Evolutionary conservation across 2,888 invertebrate genomes (phyloP).

Genomic region (Kryphioiulus occultus): DNA sequence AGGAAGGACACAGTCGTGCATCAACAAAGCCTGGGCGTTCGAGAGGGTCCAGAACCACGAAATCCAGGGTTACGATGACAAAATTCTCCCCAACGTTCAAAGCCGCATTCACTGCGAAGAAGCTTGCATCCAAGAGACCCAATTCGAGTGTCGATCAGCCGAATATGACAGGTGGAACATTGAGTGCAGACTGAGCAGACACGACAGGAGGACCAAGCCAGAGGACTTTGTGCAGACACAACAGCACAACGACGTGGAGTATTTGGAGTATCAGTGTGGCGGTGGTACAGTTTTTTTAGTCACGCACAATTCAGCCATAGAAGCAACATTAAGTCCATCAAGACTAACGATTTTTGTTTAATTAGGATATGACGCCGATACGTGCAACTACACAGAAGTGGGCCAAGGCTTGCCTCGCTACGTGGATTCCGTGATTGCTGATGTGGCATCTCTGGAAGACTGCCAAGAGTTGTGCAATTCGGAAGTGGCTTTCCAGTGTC

Average conservation of each 20-base stretch:
- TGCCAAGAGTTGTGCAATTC: conserved; percentile 43
- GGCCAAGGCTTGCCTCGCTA: conserved; percentile 57
- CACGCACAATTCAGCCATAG: not conserved
- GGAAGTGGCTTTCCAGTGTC: conserved; percentile 43
- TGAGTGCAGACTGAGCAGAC: conserved; percentile 65
- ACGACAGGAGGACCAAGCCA: conserved; percentile 65
- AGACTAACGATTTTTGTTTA: not conserved
- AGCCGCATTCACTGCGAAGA: conserved; percentile 66
- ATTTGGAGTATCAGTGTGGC: conserved; percentile 67
- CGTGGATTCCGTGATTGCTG: conserved; percentile 35
- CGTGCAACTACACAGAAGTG: conserved; percentile 59
- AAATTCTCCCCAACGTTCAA: conserved; percentile 63
- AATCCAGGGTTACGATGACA: conserved; percentile 64
- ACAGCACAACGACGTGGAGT: conserved; percentile 62
- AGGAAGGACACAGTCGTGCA: conserved; percentile 47
- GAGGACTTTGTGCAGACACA: conserved; percentile 61
- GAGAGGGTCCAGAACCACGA: conserved; percentile 66
- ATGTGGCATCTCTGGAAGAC: conserved; percentile 37
- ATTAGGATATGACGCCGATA: conserved; percentile 55
- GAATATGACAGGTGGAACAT: conserved; percentile 65
- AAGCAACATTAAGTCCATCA: conserved; percentile 56
- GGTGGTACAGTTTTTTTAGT: conserved; percentile 57
- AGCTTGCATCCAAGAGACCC: conserved; percentile 63
- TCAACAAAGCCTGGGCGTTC: conserved; percentile 63
- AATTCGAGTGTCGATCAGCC: conserved; percentile 65